Conservation (phyloP, 2,113 vertebrate species). For the Sinosuthora webbiana region DNA sequence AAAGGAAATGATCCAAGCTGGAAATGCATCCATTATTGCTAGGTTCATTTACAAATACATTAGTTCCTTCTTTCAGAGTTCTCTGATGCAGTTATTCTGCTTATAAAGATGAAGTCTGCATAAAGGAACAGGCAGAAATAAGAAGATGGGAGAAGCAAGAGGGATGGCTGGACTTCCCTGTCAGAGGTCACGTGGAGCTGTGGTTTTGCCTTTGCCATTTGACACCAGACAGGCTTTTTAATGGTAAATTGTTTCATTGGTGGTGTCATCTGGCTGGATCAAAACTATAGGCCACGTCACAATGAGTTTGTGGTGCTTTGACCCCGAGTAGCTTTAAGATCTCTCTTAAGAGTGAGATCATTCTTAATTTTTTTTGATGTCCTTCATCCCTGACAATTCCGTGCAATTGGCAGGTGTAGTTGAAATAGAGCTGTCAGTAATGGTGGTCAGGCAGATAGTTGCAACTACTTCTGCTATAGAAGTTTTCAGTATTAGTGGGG, state of each 20-base stretch:
- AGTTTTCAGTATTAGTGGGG: rapidly evolving
- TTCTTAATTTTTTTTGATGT: neutral
- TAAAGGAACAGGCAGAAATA: neutral
- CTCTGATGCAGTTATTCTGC: neutral
- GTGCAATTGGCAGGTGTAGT: neutral
- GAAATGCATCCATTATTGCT: neutral
- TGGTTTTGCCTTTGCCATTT: neutral
- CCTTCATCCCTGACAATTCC: neutral
- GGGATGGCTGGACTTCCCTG: neutral
- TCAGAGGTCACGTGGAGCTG: neutral
- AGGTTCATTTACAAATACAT: neutral
- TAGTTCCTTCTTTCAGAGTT: neutral
- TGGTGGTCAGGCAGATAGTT: neutral
- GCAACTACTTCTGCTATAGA: neutral
- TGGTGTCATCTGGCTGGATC: neutral
- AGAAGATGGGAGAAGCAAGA: neutral
- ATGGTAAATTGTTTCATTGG: neutral
- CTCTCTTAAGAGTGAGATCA: neutral
- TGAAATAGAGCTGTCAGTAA: neutral
- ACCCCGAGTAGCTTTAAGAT: neutral
- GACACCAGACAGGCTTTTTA: neutral
- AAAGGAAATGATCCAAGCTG: neutral
- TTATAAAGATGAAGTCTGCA: neutral
- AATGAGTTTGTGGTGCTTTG: neutral
- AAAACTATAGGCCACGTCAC: neutral